phyloP scores from a whole-genome alignment of 2,797 vertebrate genomes.

The Eulemur mongoz region DNA sequence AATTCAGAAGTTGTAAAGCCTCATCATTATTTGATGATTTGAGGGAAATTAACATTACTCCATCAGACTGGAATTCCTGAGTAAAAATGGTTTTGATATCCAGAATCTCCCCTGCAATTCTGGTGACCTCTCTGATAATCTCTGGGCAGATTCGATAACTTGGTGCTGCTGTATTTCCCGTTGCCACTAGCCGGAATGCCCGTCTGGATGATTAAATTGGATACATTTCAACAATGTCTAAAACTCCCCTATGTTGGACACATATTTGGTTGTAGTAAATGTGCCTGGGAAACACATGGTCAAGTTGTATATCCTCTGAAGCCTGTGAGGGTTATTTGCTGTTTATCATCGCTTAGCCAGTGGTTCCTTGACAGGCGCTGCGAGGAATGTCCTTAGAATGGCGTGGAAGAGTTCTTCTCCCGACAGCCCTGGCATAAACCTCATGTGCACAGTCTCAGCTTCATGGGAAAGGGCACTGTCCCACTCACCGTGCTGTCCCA shows the following conservation, averaged over 20 bases:
- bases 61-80: not conserved
- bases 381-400: accelerated
- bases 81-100: not conserved
- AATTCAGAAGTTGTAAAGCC: not conserved
- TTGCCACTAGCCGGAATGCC: not conserved
- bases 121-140: not conserved
- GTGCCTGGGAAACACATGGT: not conserved
- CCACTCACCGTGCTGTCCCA: not conserved
- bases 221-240: not conserved
- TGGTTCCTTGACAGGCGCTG: not conserved
- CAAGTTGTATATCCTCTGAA: not conserved
- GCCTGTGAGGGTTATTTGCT: not conserved
- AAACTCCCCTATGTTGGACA: not conserved
- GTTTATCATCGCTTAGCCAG: accelerated
- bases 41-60: not conserved
- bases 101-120: not conserved
- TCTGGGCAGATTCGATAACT: not conserved
- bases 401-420: too few relatives aligned
- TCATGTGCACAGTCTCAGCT: not conserved
- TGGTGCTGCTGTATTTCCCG: not conserved
- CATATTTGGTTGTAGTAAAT: not conserved
- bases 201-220: not conserved
- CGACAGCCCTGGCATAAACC: not conserved
- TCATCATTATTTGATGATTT: not conserved
- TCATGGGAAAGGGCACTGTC: not conserved